A percentile compares a stretch with the other conserved stretches of the same genome.
phyloP scores from a whole-genome alignment of 2,888 invertebrate genomes.

The Callosobruchus maculatus region DNA sequence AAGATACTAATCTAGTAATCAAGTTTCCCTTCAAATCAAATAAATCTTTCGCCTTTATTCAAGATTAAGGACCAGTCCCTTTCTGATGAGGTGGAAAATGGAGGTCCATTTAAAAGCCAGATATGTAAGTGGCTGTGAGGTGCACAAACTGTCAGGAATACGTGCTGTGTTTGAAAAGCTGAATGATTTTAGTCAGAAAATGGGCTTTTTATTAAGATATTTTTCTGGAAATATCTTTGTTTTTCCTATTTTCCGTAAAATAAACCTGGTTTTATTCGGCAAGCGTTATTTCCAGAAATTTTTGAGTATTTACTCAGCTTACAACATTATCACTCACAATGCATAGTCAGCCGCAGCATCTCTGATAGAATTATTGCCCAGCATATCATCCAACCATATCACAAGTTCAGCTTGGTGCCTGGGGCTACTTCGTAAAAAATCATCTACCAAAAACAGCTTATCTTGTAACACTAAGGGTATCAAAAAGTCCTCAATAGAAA shows the following conservation, averaged over 20 bases:
- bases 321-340: constrained; percentile 22
- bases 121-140: no score
- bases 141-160: no score
- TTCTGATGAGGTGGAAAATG: no score
- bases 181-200: no score
- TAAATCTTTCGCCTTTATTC: no score
- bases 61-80: no score
- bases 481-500: constrained; percentile 67
- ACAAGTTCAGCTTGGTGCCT: constrained; percentile 65
- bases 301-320: neutral
- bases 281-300: neutral
- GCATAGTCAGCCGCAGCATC: constrained; percentile 50
- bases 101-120: no score
- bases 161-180: no score
- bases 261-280: neutral
- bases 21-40: no score
- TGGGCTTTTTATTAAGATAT: no score
- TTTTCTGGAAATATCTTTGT: no score
- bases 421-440: constrained; percentile 65
- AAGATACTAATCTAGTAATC: no score
- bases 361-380: constrained; percentile 59
- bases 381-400: constrained; percentile 66
- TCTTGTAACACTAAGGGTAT: constrained; percentile 81
- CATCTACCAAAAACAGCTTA: constrained; percentile 71
- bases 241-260: neutral